Evolutionary conservation across 2,797 vertebrate genomes (phyloP), one percentile per base, ranked within the genome.

Genomic region (Semaprochilodus insignis): DNA sequence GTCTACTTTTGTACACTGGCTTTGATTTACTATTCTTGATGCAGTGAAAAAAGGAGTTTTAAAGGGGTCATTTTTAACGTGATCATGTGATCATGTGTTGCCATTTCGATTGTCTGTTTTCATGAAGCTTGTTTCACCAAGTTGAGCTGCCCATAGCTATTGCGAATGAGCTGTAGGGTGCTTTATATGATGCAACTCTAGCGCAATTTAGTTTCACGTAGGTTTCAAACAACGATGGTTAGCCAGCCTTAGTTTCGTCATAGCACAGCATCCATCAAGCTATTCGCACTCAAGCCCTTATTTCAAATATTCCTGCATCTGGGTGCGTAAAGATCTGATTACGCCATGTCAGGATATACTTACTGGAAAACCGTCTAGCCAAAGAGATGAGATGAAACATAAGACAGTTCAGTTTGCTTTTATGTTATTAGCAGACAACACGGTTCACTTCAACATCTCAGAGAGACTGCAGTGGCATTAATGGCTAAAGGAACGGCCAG

Each of bases 301-400:
- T 40, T 75, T 74, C 21, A 36, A 40, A 69, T 13, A 11, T 72
- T 59, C 13, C 60, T 63, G 60, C 27, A 63, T 70, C 14, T 5
- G 55, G 62, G 65, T 36, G 8, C 52, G 51, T 78, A 77, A 3
- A 10, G 25, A 83, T 81, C 59, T 51, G 71, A 75, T 83, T 81
- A 67, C n/a, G 60, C 36, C 27, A 17, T 36, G 62, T n/a, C 74
- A 74, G 57, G 70, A 17, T 23, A 31, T 27, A 65, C 66, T 67
- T 48, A 73, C 72, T 55, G 48, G 73, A 76, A 81, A 76, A n/a
- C 17, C 23, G 74, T 80, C 60, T 72, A 69, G 62, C 78, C 67
- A 65, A 52, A 52, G 60, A 70, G 48, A 78, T 44, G 25, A 48
- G 51, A 1, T 19, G 54, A 69, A 67, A 76, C 19, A 31, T 13